phyloP scores from a whole-genome alignment of 2,888 invertebrate species.

The Norana najaformis region DNA sequence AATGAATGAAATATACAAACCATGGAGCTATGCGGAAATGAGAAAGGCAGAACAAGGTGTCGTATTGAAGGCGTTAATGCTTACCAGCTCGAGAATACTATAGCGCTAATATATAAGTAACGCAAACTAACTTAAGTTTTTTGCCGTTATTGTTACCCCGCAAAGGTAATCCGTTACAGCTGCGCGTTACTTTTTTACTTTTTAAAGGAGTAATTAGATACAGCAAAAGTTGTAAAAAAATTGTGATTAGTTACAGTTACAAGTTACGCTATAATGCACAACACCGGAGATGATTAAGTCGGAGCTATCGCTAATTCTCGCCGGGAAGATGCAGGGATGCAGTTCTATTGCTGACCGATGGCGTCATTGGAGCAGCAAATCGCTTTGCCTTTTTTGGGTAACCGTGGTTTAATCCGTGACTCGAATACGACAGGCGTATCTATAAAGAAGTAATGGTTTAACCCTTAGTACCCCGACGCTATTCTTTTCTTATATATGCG shows the following conservation, averaged over 20 bases:
- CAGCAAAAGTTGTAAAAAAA: no score
- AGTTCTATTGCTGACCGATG: no score
- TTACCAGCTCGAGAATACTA: not conserved
- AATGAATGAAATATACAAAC: not conserved
- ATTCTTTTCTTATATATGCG: not conserved
- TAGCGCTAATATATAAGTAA: no score
- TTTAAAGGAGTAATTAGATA: no score
- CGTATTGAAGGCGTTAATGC: not conserved
- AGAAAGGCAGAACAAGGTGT: not conserved
- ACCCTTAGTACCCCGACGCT: not conserved
- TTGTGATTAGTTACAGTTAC: no score
- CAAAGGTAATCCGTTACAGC: no score
- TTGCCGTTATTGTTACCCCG: no score
- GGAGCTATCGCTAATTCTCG: not conserved
- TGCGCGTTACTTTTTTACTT: no score
- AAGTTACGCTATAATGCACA: no score
- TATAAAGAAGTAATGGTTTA: not conserved
- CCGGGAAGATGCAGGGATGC: not conserved
- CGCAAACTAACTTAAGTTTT: no score
- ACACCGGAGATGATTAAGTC: no score
- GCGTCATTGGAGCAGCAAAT: not conserved
- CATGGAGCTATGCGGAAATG: not conserved
- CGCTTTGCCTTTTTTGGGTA: not conserved
- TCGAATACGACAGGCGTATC: no score
- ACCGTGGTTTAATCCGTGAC: not conserved